Evolutionary conservation across 2,113 vertebrate genomes (phyloP), one percentile per base, ranked within the genome.

Genomic region (Lipophrys pholis): DNA sequence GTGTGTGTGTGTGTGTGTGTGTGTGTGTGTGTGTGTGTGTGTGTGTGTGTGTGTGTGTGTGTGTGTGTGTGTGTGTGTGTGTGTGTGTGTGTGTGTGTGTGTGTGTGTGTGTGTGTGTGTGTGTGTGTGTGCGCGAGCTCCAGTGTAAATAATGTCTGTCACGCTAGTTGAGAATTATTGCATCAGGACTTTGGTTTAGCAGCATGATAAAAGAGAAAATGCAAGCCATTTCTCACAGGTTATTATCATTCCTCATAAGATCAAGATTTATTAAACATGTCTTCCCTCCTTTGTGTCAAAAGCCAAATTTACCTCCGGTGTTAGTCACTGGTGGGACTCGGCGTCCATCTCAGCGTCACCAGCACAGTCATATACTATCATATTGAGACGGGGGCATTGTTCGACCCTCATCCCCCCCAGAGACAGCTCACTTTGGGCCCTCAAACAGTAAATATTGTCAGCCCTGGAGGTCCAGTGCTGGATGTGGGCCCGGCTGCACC

Each of bases 201-300:
- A 14, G 73, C 57, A 41, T 63, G 60, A 87, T 69, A 71, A 69
- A 86, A 59, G 55, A 16, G 58, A 71, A 50, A 52, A 73, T 57
- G 80, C 69, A 9, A 54, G 65, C 49, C 69, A 55, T 81, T 82
- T 78, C 80, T 57, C 70, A 74, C 56, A 79, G 66, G 52, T 76
- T 62, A 45, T 77, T 62, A 72, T 63, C 51, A 40, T 56, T 78
- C 58, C 59, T 79, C 58, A 17, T 17, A 6, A 70, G 50, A 61
- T 65, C 11, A 3, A 43, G 58, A 82, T 79, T 69, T 83, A 84
- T 86, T 84, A 56, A 82, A 77, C 17, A 50, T 48, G 4, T 16
- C 61, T 45, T 0, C 46, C 21, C 4, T 77, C 60, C 43, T 74
- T 60, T 50, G 71, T 48, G 64, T 58, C 35, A 46, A 8, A 65